Conservation (phyloP, 2,797 vertebrate species). For the Enteromius thamalakanensis region DNA sequence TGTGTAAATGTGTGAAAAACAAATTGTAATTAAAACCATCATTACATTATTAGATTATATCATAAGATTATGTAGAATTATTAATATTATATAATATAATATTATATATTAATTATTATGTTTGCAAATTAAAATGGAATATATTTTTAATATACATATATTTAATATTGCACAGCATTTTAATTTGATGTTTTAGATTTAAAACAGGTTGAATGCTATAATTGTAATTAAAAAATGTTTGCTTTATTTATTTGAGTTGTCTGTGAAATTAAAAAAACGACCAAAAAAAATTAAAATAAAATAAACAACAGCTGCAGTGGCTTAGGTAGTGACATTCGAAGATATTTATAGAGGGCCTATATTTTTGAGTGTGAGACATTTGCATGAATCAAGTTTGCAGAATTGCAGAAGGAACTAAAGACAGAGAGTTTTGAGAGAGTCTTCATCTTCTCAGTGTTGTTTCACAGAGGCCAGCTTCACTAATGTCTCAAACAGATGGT, state of each 20-base stretch:
- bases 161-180: background rate
- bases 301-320: background rate
- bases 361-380: background rate
- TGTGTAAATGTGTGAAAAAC: conserved; percentile 9
- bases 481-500: conserved; percentile 56
- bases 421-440: background rate
- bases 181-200: background rate
- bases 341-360: background rate
- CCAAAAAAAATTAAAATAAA: no score
- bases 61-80: background rate
- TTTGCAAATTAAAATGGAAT: background rate
- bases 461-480: conserved; percentile 19
- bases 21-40: background rate
- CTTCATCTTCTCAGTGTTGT: background rate
- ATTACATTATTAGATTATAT: background rate
- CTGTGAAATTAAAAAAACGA: background rate
- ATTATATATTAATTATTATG: background rate
- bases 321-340: background rate
- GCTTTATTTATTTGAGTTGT: background rate
- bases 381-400: background rate
- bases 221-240: background rate
- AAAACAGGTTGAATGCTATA: background rate
- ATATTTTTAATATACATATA: background rate
- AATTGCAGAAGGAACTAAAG: background rate
- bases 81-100: no score